Evolutionary conservation across 2,888 invertebrate species (phyloP).

Genomic region (Archaeoteleia sp.): DNA sequence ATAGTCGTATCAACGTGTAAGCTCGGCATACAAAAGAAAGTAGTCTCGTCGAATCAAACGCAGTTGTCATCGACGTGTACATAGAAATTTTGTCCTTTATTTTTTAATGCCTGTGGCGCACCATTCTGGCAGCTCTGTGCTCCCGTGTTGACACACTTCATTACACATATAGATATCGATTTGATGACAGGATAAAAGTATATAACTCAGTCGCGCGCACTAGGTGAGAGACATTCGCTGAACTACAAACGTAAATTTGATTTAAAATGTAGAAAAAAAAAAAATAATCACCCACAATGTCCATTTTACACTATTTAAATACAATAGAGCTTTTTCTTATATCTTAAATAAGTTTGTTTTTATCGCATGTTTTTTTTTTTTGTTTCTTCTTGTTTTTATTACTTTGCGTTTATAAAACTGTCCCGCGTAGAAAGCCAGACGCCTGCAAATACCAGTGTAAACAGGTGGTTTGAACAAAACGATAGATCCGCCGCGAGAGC

Average conservation of each 20-base stretch:
- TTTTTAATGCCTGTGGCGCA: too few relatives aligned
- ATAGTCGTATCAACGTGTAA: too few relatives aligned
- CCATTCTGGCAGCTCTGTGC: constrained; percentile 53
- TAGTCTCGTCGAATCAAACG: too few relatives aligned
- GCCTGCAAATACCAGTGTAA: constrained; percentile 70
- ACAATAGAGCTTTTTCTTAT: constrained; percentile 73
- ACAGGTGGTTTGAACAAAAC: constrained; percentile 67
- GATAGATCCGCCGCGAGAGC: constrained; percentile 60
- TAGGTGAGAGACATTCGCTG: constrained; percentile 74
- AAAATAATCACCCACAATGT: constrained; percentile 70
- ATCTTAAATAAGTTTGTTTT: constrained; percentile 74
- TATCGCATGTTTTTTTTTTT: constrained; percentile 36
- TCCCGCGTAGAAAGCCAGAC: constrained; percentile 71
- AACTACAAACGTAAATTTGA: constrained; percentile 74
- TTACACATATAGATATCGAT: constrained; percentile 58
- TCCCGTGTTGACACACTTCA: constrained; percentile 59
- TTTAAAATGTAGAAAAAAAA: constrained; percentile 70
- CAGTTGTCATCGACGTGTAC: too few relatives aligned
- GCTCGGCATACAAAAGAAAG: too few relatives aligned
- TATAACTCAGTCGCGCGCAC: constrained; percentile 73
- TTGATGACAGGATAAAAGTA: constrained; percentile 55
- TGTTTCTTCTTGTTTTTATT: constrained; percentile 25
- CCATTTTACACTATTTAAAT: constrained; percentile 75
- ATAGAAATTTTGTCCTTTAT: too few relatives aligned
- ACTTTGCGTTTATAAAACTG: constrained; percentile 68